These are phyloP conservation scores for Apoda limacodes DNA, from an alignment of 2,888 invertebrate genomes.

Conservation along the genomic window DNA sequence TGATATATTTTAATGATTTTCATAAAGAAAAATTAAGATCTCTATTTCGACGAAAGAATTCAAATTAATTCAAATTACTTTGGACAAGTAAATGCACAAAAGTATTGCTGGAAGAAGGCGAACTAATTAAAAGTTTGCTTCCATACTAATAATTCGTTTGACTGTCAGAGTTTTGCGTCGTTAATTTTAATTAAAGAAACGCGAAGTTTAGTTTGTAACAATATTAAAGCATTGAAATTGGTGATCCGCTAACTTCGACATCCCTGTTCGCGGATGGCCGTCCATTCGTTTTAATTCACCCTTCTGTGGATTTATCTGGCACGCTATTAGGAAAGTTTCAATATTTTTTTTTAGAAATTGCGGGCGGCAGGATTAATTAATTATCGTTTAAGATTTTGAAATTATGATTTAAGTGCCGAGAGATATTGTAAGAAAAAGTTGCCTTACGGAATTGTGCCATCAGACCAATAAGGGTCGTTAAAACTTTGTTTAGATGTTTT, in stretches of 20 bases:
- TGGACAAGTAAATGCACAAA: constrained; percentile 56
- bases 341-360: constrained; percentile 33
- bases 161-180: constrained; percentile 68
- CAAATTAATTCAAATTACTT: constrained; percentile 59
- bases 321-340: constrained; percentile 43
- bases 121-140: constrained; percentile 68
- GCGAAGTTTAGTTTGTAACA: constrained; percentile 61
- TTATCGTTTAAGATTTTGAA: constrained; percentile 32
- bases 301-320: constrained; percentile 48
- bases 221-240: constrained; percentile 68
- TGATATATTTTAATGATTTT: constrained; percentile 6
- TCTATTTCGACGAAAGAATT: constrained; percentile 41
- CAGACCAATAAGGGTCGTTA: too few species aligned
- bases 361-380: constrained; percentile 43
- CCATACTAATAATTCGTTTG: constrained; percentile 70
- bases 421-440: too few species aligned
- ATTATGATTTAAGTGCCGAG: too few species aligned
- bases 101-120: constrained; percentile 57
- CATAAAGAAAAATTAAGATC: constrained; percentile 24
- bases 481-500: too few species aligned
- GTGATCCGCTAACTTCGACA: constrained; percentile 67
- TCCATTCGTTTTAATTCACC: constrained; percentile 67
- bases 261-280: constrained; percentile 56
- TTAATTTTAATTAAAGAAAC: constrained; percentile 71
- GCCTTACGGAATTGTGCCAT: too few species aligned